Conservation (phyloP, 2,888 invertebrate genomes). For the Trissolcus brochymenae region DNA sequence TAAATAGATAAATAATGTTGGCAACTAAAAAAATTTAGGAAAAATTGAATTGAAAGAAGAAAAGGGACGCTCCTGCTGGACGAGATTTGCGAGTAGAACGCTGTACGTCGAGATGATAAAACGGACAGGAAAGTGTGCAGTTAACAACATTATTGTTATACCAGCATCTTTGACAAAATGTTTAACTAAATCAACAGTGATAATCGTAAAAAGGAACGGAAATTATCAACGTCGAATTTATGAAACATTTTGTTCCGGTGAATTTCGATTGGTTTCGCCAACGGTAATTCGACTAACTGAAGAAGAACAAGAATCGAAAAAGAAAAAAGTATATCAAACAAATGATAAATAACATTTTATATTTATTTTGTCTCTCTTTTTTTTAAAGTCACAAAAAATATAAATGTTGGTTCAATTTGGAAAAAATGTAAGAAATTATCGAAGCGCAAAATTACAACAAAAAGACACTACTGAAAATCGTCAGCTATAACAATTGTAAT, state of each 20-base stretch:
- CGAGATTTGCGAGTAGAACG: conserved; percentile 15
- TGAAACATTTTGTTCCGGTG: conserved; percentile 53
- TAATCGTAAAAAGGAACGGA: conserved; percentile 42
- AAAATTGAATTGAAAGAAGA: not conserved
- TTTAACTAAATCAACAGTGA: conserved; percentile 54
- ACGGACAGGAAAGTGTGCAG: conserved; percentile 56
- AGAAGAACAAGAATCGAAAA: conserved; percentile 40
- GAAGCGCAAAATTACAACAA: conserved; percentile 46
- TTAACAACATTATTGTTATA: conserved; percentile 60
- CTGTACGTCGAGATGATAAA: conserved; percentile 34
- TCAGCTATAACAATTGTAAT: not conserved
- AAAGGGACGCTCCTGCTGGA: conserved; percentile 12
- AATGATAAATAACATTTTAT: conserved; percentile 10
- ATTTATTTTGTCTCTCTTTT: conserved; percentile 5
- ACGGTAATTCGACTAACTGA: conserved; percentile 46
- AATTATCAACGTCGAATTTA: conserved; percentile 56
- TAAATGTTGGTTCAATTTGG: conserved; percentile 15
- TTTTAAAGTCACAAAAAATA: conserved; percentile 10
- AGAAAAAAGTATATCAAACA: conserved; percentile 51
- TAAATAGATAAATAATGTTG: not conserved
- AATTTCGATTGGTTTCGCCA: conserved; percentile 56
- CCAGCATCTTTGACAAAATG: conserved; percentile 52
- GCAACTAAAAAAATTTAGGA: not conserved
- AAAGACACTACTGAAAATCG: conserved; percentile 20
- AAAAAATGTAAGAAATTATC: conserved; percentile 26